Conservation (phyloP, 2,797 vertebrate species). For the Tympanoctomys barrerae region DNA sequence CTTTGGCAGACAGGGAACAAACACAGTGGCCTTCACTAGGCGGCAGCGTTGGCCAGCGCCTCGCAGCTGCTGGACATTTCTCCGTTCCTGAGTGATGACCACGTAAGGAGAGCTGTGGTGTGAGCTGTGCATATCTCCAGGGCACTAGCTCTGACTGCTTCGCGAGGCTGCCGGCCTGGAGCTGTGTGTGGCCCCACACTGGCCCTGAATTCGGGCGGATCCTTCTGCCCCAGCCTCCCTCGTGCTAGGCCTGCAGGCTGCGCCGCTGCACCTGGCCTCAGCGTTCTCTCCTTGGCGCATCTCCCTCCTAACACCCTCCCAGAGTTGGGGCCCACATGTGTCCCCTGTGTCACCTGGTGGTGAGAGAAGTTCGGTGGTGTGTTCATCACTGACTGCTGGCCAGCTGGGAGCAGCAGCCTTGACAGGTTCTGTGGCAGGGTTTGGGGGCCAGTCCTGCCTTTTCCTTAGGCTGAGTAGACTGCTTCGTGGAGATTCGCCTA, state of each 20-base stretch:
- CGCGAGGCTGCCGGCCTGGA: background rate
- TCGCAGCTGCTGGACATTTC: slow-evolving; percentile 44
- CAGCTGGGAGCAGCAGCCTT: background rate
- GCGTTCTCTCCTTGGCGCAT: too few species aligned
- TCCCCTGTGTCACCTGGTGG: background rate
- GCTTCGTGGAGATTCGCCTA: background rate
- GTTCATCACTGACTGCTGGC: background rate
- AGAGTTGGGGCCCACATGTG: background rate
- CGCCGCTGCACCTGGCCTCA: background rate
- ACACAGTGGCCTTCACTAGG: background rate
- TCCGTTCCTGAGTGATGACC: slow-evolving; percentile 37
- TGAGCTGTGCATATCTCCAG: slow-evolving; percentile 5
- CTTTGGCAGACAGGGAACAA: background rate
- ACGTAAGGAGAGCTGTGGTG: background rate
- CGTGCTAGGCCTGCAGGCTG: background rate
- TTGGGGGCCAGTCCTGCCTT: background rate
- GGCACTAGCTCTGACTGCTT: background rate
- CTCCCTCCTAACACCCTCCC: background rate
- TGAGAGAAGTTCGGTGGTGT: background rate
- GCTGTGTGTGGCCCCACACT: background rate
- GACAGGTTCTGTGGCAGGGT: background rate
- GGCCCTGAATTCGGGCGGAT: background rate
- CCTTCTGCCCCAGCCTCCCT: background rate
- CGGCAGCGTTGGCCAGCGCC: background rate
- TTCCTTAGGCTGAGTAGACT: background rate